Base-by-base conservation (phyloP, 2,888 invertebrate species). In the Volucella bombylans region DNA sequence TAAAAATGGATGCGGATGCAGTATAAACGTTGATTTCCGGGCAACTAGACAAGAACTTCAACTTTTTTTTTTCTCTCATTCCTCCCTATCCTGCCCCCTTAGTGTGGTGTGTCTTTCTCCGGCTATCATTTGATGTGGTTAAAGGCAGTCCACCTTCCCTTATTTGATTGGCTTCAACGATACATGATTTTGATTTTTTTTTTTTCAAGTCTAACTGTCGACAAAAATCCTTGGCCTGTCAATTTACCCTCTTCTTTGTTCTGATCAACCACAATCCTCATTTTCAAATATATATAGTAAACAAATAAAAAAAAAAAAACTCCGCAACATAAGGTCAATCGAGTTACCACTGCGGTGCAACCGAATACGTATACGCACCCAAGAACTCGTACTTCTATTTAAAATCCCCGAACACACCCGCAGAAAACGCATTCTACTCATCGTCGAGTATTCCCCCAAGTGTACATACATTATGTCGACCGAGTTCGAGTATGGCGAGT, bases 1-100 rank as follows among this genome's bases (percentile, higher is more conserved):
- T 85, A 85, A 85, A 85, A 85, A 81, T 85, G 85, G 80, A 85
- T 85, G 73, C 85, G 85, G 85, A 85, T 85, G 85, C 85, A 80
- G 80, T 85, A 71, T 85, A 85, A 85, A 85, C 85, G 85, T 59
- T 77, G 85, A 85, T 85, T 85, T 85, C 85, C 85, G 85, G 85
- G 80, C 85, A 85, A 64, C 80, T 85, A 80, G 80, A 81, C 85
- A 81, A 85, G 85, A 85, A 85, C 80, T 77, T 76, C 85, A 80
- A 85, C 85, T 80, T 85, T 81, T 82, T 82, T 77, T 45, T 31
- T 50, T 12, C 12, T 52, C 18, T 47, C 9, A 49, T 67, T 8
- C 11, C 43, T 15, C 47, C 14, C 39, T 39, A 2, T 59, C 11
- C 31, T 52, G 12, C 71, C 43, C 38, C 38, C 59, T 61, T 45